Evolutionary conservation across 2,797 vertebrate species (phyloP).

Genomic region (Notamacropus eugenii): DNA sequence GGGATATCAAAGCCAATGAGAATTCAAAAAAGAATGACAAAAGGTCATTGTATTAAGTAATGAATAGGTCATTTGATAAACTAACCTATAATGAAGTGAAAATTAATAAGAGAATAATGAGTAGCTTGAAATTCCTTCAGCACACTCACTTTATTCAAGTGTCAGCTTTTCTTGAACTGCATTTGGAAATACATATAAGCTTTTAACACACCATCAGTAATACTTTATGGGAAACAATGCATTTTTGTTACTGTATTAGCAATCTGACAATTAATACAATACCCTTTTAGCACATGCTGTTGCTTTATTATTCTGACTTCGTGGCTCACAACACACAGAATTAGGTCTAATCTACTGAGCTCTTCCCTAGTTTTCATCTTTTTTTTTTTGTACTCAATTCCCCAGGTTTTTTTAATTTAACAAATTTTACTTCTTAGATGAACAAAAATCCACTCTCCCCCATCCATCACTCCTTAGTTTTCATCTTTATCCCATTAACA

Average conservation of each 20-base stretch:
- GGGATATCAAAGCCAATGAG: neutral
- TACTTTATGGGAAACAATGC: neutral
- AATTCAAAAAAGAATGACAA: neutral
- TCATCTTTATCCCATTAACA: conserved; percentile 70
- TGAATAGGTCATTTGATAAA: neutral
- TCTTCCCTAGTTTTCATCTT: conserved; percentile 68
- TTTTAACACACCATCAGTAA: conserved; percentile 20
- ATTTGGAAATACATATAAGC: conserved; percentile 35
- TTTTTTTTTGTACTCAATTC: conserved; percentile 12
- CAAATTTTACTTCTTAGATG: neutral
- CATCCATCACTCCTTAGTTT: conserved; percentile 47
- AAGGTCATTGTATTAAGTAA: neutral
- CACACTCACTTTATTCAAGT: neutral
- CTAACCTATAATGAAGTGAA: neutral
- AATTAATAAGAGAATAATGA: neutral
- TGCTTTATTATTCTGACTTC: conserved; percentile 36
- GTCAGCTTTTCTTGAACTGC: conserved; percentile 17
- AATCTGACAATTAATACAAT: conserved; percentile 22
- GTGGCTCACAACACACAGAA: neutral
- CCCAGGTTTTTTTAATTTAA: neutral
- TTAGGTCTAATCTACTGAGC: conserved; percentile 24
- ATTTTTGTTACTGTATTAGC: conserved; percentile 33
- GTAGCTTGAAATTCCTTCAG: neutral
- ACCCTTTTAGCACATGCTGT: conserved; percentile 18
- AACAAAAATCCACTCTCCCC: neutral